phyloP scores from a whole-genome alignment of 2,797 vertebrate genomes.

The Eidolon dupreanum region DNA sequence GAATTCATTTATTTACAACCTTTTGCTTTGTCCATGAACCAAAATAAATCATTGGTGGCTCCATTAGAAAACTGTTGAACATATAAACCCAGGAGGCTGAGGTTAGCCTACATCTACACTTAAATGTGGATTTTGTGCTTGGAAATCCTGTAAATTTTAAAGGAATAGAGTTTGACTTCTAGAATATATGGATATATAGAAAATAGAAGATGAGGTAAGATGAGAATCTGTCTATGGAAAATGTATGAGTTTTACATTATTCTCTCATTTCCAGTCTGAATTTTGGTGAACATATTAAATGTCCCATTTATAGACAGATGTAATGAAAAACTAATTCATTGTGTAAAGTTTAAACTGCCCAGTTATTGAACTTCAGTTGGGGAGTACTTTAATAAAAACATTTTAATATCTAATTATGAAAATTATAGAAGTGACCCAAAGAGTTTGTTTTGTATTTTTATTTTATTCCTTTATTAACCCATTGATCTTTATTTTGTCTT shows the following conservation, averaged over 20 bases:
- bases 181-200: background rate
- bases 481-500: constrained; percentile 64
- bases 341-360: constrained; percentile 44
- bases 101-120: background rate
- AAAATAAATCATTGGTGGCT: background rate
- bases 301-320: constrained; percentile 16
- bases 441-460: constrained; percentile 50
- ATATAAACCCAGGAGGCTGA: background rate
- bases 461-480: constrained; percentile 57
- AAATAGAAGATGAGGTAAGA: constrained; percentile 41
- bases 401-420: constrained; percentile 65
- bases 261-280: constrained; percentile 40
- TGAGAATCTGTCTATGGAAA: constrained; percentile 22
- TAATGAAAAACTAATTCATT: constrained; percentile 29
- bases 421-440: constrained; percentile 55
- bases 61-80: background rate
- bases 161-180: constrained; percentile 31
- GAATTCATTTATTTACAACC: constrained; percentile 33
- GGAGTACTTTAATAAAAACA: constrained; percentile 44
- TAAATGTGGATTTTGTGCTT: constrained; percentile 14
- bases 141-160: constrained; percentile 8
- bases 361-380: constrained; percentile 50
- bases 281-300: constrained; percentile 37
- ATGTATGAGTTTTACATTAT: constrained; percentile 20
- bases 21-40: constrained; percentile 8